Percentiles rank a stretch among this genome's conserved stretches.
phyloP scores from a whole-genome alignment of 1,140 invertebrate genomes.

The Drosophila nigromelanica region DNA sequence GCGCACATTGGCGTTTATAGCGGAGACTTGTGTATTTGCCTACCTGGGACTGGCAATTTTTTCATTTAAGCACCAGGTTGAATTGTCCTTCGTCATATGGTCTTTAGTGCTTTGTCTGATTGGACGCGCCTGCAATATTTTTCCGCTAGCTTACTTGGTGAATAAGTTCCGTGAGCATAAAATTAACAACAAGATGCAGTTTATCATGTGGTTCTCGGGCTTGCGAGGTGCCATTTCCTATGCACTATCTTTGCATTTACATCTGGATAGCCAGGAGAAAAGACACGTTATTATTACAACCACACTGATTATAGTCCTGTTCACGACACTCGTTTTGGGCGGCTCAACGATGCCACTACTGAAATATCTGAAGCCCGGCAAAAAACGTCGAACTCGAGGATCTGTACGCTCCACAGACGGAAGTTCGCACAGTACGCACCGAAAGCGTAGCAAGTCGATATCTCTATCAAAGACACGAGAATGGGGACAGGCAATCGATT shows the following conservation, averaged over 20 bases:
- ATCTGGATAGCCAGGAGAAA: slow-evolving; percentile 95
- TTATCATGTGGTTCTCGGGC: slow-evolving; percentile 99
- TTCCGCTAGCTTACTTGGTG: slow-evolving; percentile 95
- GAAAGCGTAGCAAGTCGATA: slow-evolving; percentile 92
- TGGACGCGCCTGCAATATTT: slow-evolving; percentile 98
- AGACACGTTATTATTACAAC: slow-evolving; percentile 98
- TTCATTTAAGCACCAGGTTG: slow-evolving; percentile 94
- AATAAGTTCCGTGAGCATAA: slow-evolving; percentile 99
- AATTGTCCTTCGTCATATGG: slow-evolving; percentile 95
- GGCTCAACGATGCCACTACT: slow-evolving; percentile 98
- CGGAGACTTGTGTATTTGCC: slow-evolving; percentile 99
- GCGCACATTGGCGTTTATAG: slow-evolving; percentile 98
- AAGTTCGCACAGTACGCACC: slow-evolving; percentile 84
- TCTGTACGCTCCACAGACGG: slow-evolving; percentile 18
- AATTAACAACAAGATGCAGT: slow-evolving; percentile 99
- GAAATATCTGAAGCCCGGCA: slow-evolving; percentile 90
- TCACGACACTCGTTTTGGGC: slow-evolving; percentile 97
- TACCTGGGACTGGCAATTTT: slow-evolving; percentile 99
- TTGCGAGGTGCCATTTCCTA: slow-evolving; percentile 98
- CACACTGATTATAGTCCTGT: slow-evolving; percentile 97
- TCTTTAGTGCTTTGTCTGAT: slow-evolving; percentile 96
- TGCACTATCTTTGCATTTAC: slow-evolving; percentile 97
- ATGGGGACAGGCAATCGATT: slow-evolving; percentile 98
- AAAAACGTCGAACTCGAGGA: slow-evolving; percentile 78
- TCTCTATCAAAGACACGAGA: slow-evolving; percentile 98